Evolutionary conservation across 2,113 vertebrate genomes (phyloP), one percentile per base, ranked within the genome.

Genomic region (Periophthalmus modestus): DNA sequence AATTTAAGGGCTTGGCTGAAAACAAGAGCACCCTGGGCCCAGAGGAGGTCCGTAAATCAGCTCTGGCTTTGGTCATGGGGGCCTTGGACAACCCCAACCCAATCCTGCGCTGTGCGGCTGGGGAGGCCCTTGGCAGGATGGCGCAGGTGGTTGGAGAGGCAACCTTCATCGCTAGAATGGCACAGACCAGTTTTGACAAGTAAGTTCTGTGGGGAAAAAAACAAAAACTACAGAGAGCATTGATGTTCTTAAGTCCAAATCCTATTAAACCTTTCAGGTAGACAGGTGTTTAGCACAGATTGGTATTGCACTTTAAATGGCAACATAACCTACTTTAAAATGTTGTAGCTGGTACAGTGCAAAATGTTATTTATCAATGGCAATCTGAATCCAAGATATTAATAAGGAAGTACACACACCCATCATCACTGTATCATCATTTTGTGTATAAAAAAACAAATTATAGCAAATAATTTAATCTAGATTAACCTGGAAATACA

Each of bases 181-280:
- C 98, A 72, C 98, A 99, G 15, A 96, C 96, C 84, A 99, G 98
- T 89, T 99, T 99, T 88, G 97, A 99, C 93, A 99, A 99, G 98
- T 99, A 94, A 84, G 94, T 5, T 11, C 55, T 15, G 13, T 47
- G 39, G 7, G n/a, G n/a, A n/a, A n/a, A n/a, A n/a, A n/a, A 19
- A 7, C 13, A 62, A 62, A 62, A 12, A 57, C 55, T 13, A 23
- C 10, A 33, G 54, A 7, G 54, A 57, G 10, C 54, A 57, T 23
- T 23, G n/a, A 23, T 24, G 6, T 57, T n/a, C n/a, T n/a, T 57
- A 50, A 18, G 4, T 50, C 18, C 48, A 50, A 50, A 50, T 5
- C 14, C 48, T 50, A 18, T 18, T 50, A 18, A 50, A 50, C 16
- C n/a, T n/a, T n/a, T n/a, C 48, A 6, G 16, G 16, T 4, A 50